Evolutionary conservation across 2,888 invertebrate genomes (phyloP), one percentile per base, ranked within the genome.

Genomic region (Antheraea yamamai): DNA sequence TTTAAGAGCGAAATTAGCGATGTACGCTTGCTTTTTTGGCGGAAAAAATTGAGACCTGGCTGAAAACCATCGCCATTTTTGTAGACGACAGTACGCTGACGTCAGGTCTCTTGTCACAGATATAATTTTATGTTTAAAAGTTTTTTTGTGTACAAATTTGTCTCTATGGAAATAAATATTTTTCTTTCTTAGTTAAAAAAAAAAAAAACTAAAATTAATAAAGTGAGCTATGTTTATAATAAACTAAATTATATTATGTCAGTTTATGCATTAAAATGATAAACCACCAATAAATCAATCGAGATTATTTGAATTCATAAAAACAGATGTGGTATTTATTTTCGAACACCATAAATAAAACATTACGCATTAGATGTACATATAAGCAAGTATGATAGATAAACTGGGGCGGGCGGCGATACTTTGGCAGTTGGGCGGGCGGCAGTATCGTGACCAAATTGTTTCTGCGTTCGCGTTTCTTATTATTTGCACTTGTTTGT

Each of bases 371-470:
- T 66, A 66, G 35, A 10, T 23, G 75, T 78, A 75, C 75, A 75
- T 75, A 78, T 79, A 80, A 80, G 81, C 77, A 81, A 81, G 81
- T 80, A 61, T 73, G n/a, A 39, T 30, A 26, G 51, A 52, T 79
- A 78, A 84, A 82, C 80, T 83, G 81, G 85, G 85, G 81, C 86
- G 83, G 83, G 78, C 83, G 81, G 80, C 83, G 79, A 74, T 80
- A 79, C 85, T 83, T 85, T 88, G 86, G 88, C 88, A 87, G 83
- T 88, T 86, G 86, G 89, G 88, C 88, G 89, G 88, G 87, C 89
- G 84, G 85, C 74, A 73, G 77, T 73, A 74, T 77, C 16, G 75
- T 76, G 66, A 70, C 70, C 68, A 75, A 70, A 75, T 51, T 70
- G 66, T 75, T 72, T 64, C 68, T 73, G 23, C 35, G 75, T 73